phyloP scores from a whole-genome alignment of 2,113 vertebrate genomes.

The Cervus canadensis region DNA sequence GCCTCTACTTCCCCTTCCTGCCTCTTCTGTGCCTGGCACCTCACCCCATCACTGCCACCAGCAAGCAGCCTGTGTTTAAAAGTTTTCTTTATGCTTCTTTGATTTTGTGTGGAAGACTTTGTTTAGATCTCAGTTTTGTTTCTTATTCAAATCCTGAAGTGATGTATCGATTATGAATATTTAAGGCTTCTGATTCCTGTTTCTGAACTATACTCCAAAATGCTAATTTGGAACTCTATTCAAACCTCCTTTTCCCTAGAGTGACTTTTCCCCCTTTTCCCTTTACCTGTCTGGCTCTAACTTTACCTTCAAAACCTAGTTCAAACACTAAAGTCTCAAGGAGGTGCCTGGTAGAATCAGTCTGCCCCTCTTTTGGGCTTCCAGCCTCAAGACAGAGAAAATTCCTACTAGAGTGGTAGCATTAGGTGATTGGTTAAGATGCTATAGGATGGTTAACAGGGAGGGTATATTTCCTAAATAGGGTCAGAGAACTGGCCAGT shows the following conservation, averaged over 20 bases:
- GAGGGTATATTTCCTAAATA: background rate
- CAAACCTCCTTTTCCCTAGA: background rate
- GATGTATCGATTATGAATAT: background rate
- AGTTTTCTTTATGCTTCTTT: background rate
- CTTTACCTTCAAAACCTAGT: background rate
- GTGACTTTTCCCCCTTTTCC: background rate
- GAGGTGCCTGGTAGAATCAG: background rate
- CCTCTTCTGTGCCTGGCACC: background rate
- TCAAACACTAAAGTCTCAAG: background rate
- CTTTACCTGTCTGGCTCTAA: background rate
- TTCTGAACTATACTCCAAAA: background rate
- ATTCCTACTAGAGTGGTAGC: background rate
- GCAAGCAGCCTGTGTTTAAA: background rate
- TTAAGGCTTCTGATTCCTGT: background rate
- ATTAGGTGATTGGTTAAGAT: background rate
- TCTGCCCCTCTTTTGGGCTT: background rate
- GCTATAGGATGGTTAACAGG: background rate
- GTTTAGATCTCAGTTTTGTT: background rate
- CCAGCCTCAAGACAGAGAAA: background rate
- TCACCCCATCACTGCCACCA: background rate
- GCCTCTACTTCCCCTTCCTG: background rate
- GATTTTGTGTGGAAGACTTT: background rate
- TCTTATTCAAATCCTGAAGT: background rate
- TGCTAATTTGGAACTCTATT: background rate
- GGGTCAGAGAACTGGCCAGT: background rate